Evolutionary conservation across 2,113 vertebrate genomes (phyloP).

Genomic region (Nesoenas mayeri): DNA sequence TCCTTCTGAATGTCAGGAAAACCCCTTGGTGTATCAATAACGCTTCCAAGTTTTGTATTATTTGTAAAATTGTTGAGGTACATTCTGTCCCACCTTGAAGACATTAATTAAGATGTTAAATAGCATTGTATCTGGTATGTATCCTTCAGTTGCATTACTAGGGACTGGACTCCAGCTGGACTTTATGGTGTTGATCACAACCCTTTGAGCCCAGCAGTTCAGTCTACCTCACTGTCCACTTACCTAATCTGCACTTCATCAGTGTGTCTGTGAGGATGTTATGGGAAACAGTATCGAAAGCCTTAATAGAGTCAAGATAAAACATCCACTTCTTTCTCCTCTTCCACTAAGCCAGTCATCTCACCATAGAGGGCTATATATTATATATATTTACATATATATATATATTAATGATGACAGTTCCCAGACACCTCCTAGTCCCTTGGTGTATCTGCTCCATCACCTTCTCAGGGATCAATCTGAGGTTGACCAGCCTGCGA

Average conservation of each 20-base stretch:
- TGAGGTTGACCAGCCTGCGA: background rate
- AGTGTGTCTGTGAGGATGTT: background rate
- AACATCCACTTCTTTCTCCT: rapidly evolving
- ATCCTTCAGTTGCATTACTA: background rate
- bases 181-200: background rate
- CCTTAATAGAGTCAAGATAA: rapidly evolving
- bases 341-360: background rate
- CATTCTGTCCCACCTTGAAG: background rate
- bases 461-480: background rate
- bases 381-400: background rate
- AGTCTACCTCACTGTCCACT: background rate
- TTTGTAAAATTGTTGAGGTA: background rate
- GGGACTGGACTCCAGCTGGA: background rate
- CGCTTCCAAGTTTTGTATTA: background rate
- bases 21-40: background rate
- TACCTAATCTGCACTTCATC: background rate
- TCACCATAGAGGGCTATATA: background rate
- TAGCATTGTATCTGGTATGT: background rate
- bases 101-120: background rate
- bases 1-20: background rate
- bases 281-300: background rate
- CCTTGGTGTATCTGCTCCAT: background rate
- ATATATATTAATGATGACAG: background rate
- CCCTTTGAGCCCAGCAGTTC: background rate
- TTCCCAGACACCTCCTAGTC: background rate